phyloP scores from a whole-genome alignment of 2,113 vertebrate species.

The Marcusenius ussheri region DNA sequence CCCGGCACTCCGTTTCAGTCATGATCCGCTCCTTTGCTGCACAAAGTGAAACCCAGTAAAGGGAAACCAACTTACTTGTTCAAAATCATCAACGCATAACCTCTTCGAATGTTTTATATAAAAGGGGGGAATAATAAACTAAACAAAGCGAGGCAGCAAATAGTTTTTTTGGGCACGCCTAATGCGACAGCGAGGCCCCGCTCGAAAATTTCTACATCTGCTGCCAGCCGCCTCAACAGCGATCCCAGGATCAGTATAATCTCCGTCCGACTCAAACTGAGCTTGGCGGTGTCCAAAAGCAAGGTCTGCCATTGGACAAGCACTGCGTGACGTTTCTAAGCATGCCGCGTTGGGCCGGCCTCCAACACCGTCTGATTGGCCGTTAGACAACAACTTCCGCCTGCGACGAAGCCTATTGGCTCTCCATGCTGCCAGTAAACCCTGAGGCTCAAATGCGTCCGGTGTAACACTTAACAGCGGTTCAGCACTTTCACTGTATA shows the following conservation, averaged over 20 bases:
- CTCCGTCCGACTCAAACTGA: constrained; percentile 42
- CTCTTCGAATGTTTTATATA: not conserved
- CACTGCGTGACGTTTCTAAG: constrained; percentile 19
- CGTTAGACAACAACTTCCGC: constrained; percentile 18
- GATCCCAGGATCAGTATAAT: constrained; percentile 12
- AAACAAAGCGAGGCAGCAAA: constrained; percentile 22
- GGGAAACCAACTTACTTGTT: constrained; percentile 20
- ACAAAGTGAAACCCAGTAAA: constrained; percentile 15
- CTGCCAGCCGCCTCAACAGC: constrained; percentile 16
- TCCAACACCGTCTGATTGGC: not conserved
- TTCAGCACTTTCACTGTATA: not conserved
- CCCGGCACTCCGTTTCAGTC: not conserved
- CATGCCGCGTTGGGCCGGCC: not conserved
- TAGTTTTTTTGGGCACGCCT: constrained; percentile 32
- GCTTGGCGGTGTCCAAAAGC: constrained; percentile 50
- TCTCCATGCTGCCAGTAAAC: not conserved
- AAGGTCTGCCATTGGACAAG: constrained; percentile 35
- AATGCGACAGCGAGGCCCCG: not conserved
- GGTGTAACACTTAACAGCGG: not conserved
- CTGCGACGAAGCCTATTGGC: not conserved
- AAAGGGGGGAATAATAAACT: not conserved
- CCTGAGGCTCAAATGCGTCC: not conserved
- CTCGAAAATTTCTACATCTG: not conserved
- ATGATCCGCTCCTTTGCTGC: not conserved
- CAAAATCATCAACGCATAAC: constrained; percentile 21